phyloP scores from a whole-genome alignment of 2,888 invertebrate species.

The Platerodrilus igneus region DNA sequence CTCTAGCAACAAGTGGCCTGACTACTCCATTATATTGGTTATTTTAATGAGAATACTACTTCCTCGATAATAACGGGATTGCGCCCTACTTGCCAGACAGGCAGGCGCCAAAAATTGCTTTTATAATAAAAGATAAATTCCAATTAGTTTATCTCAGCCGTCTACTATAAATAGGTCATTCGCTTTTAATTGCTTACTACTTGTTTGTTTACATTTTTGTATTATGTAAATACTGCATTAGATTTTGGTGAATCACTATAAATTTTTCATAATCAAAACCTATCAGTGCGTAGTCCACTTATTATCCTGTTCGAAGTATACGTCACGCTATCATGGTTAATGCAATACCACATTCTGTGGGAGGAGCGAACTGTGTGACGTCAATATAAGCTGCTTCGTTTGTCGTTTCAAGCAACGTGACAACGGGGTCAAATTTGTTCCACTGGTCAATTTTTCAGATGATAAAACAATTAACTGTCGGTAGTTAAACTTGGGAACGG shows the following conservation, averaged over 20 bases:
- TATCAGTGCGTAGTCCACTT: no score
- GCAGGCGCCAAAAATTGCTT: constrained; percentile 18
- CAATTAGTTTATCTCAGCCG: no score
- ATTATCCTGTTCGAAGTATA: no score
- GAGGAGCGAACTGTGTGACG: constrained; percentile 28
- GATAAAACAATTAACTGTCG: no score
- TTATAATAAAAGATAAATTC: constrained; percentile 13
- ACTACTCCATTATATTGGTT: constrained; percentile 13
- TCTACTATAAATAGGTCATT: constrained; percentile 15
- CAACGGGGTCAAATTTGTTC: constrained; percentile 25
- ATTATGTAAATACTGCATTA: no score
- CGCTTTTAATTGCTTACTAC: no score
- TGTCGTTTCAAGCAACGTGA: constrained; percentile 23
- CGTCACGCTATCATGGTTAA: constrained; percentile 30
- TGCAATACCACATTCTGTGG: constrained; percentile 27
- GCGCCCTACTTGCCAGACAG: constrained; percentile 20
- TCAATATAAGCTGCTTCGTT: constrained; percentile 28
- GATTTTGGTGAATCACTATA: no score
- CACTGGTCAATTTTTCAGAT: constrained; percentile 16
- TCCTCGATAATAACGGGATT: constrained; percentile 21
- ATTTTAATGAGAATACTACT: no score
- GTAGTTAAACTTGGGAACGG: no score
- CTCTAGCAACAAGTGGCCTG: constrained; percentile 26
- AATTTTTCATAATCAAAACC: no score
- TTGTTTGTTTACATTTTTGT: no score